Percentiles rank a stretch among this genome's conserved stretches.
Conservation (phyloP, 2,113 vertebrate genomes). For the Proteles cristata region DNA sequence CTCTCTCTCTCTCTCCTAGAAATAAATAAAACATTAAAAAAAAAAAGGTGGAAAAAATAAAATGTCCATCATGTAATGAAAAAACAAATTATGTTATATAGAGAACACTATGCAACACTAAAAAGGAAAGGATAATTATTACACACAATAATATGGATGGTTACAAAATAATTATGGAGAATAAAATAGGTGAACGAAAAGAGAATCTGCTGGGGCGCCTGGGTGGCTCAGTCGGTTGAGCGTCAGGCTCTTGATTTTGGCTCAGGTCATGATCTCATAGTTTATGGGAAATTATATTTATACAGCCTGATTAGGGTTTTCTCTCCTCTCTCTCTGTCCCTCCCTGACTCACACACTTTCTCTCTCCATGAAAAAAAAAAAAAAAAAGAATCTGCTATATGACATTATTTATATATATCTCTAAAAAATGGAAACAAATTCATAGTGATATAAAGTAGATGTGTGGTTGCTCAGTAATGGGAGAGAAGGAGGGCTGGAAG, state of each 20-base stretch:
- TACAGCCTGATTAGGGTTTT: no score
- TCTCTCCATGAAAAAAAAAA: no score
- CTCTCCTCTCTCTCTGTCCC: no score
- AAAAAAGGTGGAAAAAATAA: no score
- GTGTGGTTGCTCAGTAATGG: background rate
- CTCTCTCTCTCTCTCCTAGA: no score
- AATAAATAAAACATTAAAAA: no score
- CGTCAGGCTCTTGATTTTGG: no score
- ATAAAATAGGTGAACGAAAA: background rate
- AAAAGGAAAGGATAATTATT: background rate
- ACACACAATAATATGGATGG: background rate
- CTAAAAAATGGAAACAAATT: background rate
- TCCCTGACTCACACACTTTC: no score
- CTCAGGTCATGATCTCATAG: no score
- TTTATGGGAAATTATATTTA: no score
- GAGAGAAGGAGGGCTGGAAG: no score
- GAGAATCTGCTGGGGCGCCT: background rate
- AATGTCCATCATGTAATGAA: background rate
- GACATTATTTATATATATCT: background rate
- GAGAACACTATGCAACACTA: background rate
- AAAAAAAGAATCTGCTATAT: background rate
- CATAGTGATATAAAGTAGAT: background rate
- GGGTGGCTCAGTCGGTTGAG: no score
- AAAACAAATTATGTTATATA: background rate
- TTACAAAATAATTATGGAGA: background rate